These are phyloP conservation scores for Patella depressa DNA, from an alignment of 2,888 invertebrate genomes.

Conservation along the genomic window DNA sequence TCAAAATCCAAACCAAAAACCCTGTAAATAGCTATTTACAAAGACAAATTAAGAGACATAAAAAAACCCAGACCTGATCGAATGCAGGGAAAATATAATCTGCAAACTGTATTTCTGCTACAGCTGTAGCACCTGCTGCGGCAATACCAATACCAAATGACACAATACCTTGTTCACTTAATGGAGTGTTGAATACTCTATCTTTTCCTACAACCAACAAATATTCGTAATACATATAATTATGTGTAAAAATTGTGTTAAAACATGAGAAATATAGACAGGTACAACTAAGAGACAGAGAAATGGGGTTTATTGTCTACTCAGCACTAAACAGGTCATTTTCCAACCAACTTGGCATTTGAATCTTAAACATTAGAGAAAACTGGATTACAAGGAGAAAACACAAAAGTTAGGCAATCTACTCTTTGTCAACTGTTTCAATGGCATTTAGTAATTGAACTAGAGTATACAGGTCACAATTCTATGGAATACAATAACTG, in stretches of 20 bases:
- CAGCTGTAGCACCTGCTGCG: slow-evolving; percentile 90
- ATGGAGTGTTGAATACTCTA: slow-evolving; percentile 92
- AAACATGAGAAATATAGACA: neutral
- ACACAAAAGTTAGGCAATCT: too few species aligned
- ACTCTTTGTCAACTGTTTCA: too few species aligned
- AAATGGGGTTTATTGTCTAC: too few species aligned
- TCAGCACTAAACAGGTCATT: too few species aligned
- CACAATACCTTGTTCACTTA: slow-evolving; percentile 79
- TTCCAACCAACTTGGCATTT: too few species aligned
- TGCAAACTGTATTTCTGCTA: slow-evolving; percentile 99
- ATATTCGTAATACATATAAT: neutral
- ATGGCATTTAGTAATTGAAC: too few species aligned
- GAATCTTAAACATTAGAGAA: too few species aligned
- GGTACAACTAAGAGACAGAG: neutral
- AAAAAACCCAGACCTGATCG: slow-evolving; percentile 83
- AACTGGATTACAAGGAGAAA: too few species aligned
- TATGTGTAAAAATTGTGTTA: neutral
- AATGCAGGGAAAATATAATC: slow-evolving; percentile 99
- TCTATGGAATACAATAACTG: too few species aligned
- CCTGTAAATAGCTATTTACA: too few species aligned
- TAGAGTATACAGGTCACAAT: too few species aligned
- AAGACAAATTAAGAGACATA: neutral
- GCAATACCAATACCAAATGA: slow-evolving; percentile 97
- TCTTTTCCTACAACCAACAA: slow-evolving; percentile 75
- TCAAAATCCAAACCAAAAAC: too few species aligned